Base-by-base conservation (phyloP, 2,113 vertebrate genomes). In the Acrocephalus arundinaceus region DNA sequence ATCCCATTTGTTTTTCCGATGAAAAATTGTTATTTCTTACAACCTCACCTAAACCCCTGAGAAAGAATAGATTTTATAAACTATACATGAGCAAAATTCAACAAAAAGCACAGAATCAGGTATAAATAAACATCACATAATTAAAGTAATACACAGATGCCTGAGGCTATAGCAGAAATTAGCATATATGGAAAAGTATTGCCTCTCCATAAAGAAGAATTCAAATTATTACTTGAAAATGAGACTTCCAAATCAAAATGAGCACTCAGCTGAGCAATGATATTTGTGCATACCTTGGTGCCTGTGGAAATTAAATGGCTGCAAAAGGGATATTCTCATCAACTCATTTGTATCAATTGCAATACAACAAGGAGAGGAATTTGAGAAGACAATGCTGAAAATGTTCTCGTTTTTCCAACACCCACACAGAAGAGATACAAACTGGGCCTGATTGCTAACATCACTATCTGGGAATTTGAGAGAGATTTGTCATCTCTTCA, bases 141-240 rank as follows among this genome's bases (percentile, higher is more conserved):
- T 90, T 74, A 93, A 77, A 90, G 33, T 39, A 70, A 92, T 15
- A 71, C 57, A 87, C 24, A 46, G 70, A 81, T 66, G 37, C 51
- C 85, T 85, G 59, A 41, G 66, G 33, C 81, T 81, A 35, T 39
- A 65, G 52, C 35, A 83, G 73, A 62, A 95, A 95, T 85, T 37
- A 81, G 72, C 52, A 65, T 55, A 80, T 76, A 95, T 59, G 30
- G 62, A 65, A 61, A 97, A 96, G 75, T 46, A 73, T 39, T 93
- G 59, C n/a, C 33, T 73, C 63, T 33, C 84, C 72, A 75, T 68
- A 88, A 70, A 63, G 86, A 89, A 76, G 35, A n/a, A 59, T 84
- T 91, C 86, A 68, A 87, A 96, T 91, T 80, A 92, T 81, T 70
- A 22, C 61, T 37, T 83, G 59, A 89, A 90, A 94, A 96, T 46